Conservation (phyloP, 2,888 invertebrate species). For the Sesia apiformis region DNA sequence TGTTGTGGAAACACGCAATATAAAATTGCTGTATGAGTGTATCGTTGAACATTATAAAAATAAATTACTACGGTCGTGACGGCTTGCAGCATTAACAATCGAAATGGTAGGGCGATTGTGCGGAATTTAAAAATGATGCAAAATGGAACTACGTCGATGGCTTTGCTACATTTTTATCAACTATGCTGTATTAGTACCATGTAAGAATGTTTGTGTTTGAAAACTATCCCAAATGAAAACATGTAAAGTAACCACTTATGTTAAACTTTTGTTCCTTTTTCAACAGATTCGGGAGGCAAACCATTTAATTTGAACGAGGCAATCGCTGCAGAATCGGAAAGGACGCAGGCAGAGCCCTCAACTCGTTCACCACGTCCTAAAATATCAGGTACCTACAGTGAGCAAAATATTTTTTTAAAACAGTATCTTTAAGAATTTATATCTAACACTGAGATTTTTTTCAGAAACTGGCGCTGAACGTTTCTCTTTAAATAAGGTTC, state of each 20-base stretch:
- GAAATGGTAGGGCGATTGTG: not conserved
- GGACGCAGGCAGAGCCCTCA: slow-evolving; percentile 11
- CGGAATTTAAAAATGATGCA: slow-evolving; percentile 42
- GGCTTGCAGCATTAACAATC: no score
- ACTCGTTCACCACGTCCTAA: slow-evolving; percentile 17
- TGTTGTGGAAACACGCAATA: slow-evolving; percentile 14
- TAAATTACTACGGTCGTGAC: not conserved
- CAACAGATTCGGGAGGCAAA: slow-evolving; percentile 43
- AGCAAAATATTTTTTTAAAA: not conserved
- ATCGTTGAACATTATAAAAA: slow-evolving; percentile 16
- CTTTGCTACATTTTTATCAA: slow-evolving; percentile 38
- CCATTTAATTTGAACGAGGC: slow-evolving; percentile 53
- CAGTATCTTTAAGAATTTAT: not conserved
- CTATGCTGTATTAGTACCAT: slow-evolving; percentile 31
- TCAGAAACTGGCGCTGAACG: not conserved
- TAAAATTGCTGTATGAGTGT: slow-evolving; percentile 10
- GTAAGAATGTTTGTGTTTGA: slow-evolving; percentile 16
- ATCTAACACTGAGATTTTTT: not conserved
- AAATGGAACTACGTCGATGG: slow-evolving; percentile 53
- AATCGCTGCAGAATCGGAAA: slow-evolving; percentile 37
- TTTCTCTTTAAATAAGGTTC: not conserved
- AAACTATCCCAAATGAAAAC: no score
- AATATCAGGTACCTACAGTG: slow-evolving; percentile 18
- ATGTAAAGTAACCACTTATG: no score
- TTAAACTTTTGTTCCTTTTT: not conserved